Conservation (phyloP, 2,797 vertebrate genomes). For the Pachyuromys duprasi region DNA sequence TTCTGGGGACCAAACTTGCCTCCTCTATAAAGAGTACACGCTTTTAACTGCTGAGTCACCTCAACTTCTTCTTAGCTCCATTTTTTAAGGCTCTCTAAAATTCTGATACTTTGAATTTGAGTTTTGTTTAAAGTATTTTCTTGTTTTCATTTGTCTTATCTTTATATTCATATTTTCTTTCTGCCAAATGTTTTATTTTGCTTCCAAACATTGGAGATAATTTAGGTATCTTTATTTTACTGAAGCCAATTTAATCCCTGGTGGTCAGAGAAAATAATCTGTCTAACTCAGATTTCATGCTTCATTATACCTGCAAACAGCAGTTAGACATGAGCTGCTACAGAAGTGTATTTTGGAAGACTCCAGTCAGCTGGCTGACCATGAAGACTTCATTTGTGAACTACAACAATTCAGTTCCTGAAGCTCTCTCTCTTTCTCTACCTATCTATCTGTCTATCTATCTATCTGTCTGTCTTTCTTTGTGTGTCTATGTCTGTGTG, state of each 20-base stretch:
- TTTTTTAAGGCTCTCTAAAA: background rate
- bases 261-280: background rate
- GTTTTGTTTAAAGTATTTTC: background rate
- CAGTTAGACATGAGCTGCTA: background rate
- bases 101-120: background rate
- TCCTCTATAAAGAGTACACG: background rate
- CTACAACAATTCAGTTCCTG: background rate
- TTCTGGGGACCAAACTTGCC: background rate
- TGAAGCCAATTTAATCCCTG: background rate
- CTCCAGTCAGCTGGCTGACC: background rate
- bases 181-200: background rate
- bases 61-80: background rate
- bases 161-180: background rate
- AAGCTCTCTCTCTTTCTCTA: no score
- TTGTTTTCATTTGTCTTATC: background rate
- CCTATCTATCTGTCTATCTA: background rate
- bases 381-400: background rate
- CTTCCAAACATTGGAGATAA: background rate
- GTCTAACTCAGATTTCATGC: background rate
- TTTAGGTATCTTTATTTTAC: background rate
- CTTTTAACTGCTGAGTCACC: background rate
- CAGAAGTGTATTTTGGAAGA: background rate
- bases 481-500: accelerated
- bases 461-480: accelerated
- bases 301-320: background rate